Conservation (phyloP, 2,888 invertebrate species). For the Dryocosmus kuriphilus region DNA sequence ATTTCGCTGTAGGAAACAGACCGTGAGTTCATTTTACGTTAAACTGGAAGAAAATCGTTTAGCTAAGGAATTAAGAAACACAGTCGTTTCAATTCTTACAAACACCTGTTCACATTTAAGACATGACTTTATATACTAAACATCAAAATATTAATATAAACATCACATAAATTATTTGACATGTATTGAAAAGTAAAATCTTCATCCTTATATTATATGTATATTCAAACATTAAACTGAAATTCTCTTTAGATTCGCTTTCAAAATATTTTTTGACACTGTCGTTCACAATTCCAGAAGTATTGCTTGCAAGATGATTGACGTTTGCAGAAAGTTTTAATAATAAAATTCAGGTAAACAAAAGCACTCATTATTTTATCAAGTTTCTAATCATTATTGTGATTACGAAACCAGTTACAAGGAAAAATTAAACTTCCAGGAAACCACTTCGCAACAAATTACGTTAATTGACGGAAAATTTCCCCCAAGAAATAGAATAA, state of each 20-base stretch:
- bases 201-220: background rate
- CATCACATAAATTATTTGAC: no score
- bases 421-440: background rate
- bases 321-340: background rate
- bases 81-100: background rate
- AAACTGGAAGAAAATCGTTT: slow-evolving; percentile 16
- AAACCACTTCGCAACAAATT: background rate
- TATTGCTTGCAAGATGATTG: background rate
- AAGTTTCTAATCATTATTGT: background rate
- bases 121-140: background rate
- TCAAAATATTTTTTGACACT: background rate
- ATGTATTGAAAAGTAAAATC: background rate
- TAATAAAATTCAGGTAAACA: background rate
- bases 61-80: background rate
- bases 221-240: background rate
- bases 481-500: background rate
- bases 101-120: background rate
- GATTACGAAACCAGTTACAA: background rate
- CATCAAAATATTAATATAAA: background rate
- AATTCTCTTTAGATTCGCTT: background rate
- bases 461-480: background rate
- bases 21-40: slow-evolving; percentile 20
- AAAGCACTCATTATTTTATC: background rate
- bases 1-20: slow-evolving; percentile 20
- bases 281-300: background rate